A percentile compares a stretch with the other conserved stretches of the same genome.
Conservation (phyloP, 2,113 vertebrate genomes). For the Bostrychus sinensis region DNA sequence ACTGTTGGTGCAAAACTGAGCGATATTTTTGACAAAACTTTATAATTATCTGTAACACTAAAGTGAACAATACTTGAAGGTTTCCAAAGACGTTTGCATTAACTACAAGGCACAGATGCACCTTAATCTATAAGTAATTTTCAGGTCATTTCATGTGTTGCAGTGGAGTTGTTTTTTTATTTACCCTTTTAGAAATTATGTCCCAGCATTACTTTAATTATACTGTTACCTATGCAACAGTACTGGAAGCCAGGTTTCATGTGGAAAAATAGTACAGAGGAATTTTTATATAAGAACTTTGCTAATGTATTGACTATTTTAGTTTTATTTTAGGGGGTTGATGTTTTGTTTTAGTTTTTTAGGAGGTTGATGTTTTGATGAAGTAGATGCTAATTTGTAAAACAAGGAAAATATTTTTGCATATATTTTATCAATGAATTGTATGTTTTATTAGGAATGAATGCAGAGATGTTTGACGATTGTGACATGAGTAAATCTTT, state of each 20-base stretch:
- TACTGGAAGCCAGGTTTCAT: not conserved
- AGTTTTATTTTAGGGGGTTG: constrained; percentile 20
- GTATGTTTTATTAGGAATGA: constrained; percentile 72
- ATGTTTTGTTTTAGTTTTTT: constrained; percentile 13
- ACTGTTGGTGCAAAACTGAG: constrained; percentile 9
- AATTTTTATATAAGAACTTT: constrained; percentile 8
- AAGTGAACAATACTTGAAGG: constrained; percentile 40
- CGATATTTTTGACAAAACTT: constrained; percentile 13
- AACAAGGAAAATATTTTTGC: constrained; percentile 71
- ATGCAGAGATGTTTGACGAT: constrained; percentile 57
- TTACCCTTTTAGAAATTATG: not conserved
- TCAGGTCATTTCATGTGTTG: constrained; percentile 4
- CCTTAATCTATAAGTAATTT: constrained; percentile 11
- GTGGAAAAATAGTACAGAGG: constrained; percentile 12
- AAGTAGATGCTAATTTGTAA: constrained; percentile 54
- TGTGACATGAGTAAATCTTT: constrained; percentile 51
- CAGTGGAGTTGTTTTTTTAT: constrained; percentile 11
- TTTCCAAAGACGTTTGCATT: constrained; percentile 44
- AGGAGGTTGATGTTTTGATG: constrained; percentile 20
- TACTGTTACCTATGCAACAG: constrained; percentile 69
- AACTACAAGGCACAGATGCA: constrained; percentile 41
- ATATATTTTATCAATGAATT: constrained; percentile 67
- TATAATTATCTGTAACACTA: constrained; percentile 15
- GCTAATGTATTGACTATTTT: constrained; percentile 5
- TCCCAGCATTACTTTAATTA: constrained; percentile 13